Conservation (phyloP, 2,888 invertebrate genomes). For the Caenorhabditis imperialis region DNA sequence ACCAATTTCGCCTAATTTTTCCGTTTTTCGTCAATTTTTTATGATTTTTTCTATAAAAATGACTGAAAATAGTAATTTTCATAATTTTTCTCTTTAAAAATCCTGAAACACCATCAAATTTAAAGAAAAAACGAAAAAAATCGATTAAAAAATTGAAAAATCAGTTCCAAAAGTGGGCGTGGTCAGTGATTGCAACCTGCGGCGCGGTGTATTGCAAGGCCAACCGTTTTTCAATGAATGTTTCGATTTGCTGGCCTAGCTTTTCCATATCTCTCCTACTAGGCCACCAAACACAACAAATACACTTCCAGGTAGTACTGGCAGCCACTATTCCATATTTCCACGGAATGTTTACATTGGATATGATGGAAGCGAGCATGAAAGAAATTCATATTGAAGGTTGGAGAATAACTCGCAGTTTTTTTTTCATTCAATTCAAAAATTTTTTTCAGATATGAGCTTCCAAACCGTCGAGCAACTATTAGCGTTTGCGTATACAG, state of each 20-base stretch:
- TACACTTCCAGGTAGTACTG: constrained; percentile 83
- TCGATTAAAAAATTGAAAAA: neutral
- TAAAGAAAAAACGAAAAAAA: too few species aligned
- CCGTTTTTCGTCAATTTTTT: neutral
- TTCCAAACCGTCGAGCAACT: constrained; percentile 81
- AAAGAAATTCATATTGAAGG: constrained; percentile 88
- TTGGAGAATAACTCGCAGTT: constrained; percentile 2
- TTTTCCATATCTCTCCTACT: too few species aligned
- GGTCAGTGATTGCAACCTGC: too few species aligned
- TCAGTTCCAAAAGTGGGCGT: too few species aligned
- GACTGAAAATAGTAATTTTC: too few species aligned
- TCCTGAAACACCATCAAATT: too few species aligned
- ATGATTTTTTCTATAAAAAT: too few species aligned
- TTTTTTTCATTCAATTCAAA: constrained; percentile 7
- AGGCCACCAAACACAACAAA: neutral
- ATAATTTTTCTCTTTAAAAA: too few species aligned
- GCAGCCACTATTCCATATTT: constrained; percentile 91
- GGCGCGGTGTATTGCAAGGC: too few species aligned
- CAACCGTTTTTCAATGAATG: too few species aligned
- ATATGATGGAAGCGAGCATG: constrained; percentile 89
- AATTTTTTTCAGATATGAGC: constrained; percentile 84
- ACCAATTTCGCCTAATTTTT: neutral
- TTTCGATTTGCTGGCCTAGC: too few species aligned
- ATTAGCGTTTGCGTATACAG: constrained; percentile 90
- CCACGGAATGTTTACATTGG: constrained; percentile 88